These are phyloP conservation scores for Gymnocheta viridis DNA, from an alignment of 2,888 invertebrate genomes.

Conservation along the genomic window DNA sequence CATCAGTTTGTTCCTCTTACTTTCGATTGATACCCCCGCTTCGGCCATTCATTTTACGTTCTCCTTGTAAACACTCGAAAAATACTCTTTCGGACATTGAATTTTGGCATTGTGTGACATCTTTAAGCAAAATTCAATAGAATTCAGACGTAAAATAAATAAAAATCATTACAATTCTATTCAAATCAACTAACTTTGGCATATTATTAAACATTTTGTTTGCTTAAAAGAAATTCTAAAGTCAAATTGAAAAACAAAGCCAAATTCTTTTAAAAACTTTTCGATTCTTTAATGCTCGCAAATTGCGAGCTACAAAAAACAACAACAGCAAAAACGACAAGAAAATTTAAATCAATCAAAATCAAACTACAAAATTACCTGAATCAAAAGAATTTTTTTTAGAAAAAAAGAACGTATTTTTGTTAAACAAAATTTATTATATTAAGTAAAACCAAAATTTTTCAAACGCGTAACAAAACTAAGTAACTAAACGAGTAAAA, in stretches of 20 bases:
- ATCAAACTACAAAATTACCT: constrained; percentile 81
- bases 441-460: constrained; percentile 59
- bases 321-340: background rate
- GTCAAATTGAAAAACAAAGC: background rate
- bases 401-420: constrained; percentile 69
- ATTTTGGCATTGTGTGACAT: constrained; percentile 69
- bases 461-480: constrained; percentile 51
- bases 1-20: constrained; percentile 51
- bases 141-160: constrained; percentile 76
- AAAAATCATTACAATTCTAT: constrained; percentile 40
- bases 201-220: constrained; percentile 53
- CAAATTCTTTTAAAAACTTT: constrained; percentile 35
- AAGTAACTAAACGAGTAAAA: constrained; percentile 56
- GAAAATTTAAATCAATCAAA: constrained; percentile 56
- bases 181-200: constrained; percentile 70
- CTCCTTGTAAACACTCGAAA: constrained; percentile 35
- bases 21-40: constrained; percentile 53
- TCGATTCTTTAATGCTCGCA: constrained; percentile 37
- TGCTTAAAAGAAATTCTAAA: background rate
- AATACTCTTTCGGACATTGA: constrained; percentile 67
- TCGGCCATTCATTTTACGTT: constrained; percentile 70
- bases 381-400: constrained; percentile 70
- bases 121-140: constrained; percentile 72
- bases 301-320: constrained; percentile 17
- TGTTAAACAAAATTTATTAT: constrained; percentile 73